Percentiles rank a stretch among this genome's conserved stretches.
These are phyloP conservation scores for Drosophila putrida DNA, from an alignment of 2,888 invertebrate species.

Conservation along the genomic window DNA sequence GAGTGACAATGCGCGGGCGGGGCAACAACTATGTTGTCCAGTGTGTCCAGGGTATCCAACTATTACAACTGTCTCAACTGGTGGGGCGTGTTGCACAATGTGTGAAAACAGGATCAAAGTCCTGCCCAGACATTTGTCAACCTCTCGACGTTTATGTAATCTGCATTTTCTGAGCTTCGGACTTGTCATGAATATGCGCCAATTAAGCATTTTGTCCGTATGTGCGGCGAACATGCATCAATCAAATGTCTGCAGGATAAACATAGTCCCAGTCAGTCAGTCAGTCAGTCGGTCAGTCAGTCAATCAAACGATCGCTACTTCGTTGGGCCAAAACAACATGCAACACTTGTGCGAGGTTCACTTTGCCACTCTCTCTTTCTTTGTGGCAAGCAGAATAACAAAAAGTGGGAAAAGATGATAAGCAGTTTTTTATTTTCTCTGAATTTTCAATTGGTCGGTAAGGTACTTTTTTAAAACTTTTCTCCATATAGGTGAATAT, in stretches of 20 bases:
- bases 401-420: background rate
- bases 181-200: conserved; percentile 72
- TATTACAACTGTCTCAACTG: conserved; percentile 16
- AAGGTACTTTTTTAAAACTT: too few species aligned
- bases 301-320: conserved; percentile 33
- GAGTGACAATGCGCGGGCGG: conserved; percentile 74
- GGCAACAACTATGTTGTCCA: conserved; percentile 44
- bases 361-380: conserved; percentile 1
- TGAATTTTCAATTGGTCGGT: background rate
- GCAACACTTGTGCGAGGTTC: conserved; percentile 46
- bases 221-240: conserved; percentile 70
- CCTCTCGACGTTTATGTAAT: conserved; percentile 71
- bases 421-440: background rate
- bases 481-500: too few species aligned
- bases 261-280: conserved; percentile 49
- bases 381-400: background rate
- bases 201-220: conserved; percentile 78
- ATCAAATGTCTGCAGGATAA: conserved; percentile 74
- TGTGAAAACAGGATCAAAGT: conserved; percentile 78
- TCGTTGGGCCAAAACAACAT: conserved; percentile 29
- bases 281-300: conserved; percentile 44
- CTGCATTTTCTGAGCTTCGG: conserved; percentile 47
- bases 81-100: conserved; percentile 73
- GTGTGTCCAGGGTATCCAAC: conserved; percentile 8
- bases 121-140: conserved; percentile 77